Conservation (phyloP, 2,888 invertebrate species). For the Patella ulyssiponensis region DNA sequence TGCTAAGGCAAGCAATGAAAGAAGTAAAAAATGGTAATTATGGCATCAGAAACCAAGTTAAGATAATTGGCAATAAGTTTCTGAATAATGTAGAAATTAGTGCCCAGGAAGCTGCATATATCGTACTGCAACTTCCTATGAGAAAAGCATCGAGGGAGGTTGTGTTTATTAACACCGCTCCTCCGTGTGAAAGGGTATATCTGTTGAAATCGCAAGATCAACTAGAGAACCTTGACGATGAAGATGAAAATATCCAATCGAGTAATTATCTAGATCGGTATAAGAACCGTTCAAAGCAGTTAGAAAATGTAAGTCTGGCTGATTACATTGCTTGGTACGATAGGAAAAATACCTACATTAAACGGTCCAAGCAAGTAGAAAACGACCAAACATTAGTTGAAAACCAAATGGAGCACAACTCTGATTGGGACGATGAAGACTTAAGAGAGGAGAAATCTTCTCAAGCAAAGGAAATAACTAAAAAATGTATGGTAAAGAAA, state of each 20-base stretch:
- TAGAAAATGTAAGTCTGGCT: constrained; percentile 34
- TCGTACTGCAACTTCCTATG: too few relatives aligned
- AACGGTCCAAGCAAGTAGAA: neutral
- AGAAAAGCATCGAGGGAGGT: constrained; percentile 32
- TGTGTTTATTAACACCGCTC: constrained; percentile 46
- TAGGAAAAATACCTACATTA: neutral
- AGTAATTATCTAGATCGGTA: constrained; percentile 37
- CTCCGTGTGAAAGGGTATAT: too few relatives aligned
- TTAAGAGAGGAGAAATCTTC: constrained; percentile 18
- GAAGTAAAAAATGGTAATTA: constrained; percentile 36
- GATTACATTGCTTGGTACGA: constrained; percentile 37
- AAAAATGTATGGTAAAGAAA: constrained; percentile 17
- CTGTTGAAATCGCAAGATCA: too few relatives aligned
- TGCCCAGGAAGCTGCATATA: constrained; percentile 56
- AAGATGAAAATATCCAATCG: constrained; percentile 33
- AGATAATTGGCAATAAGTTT: too few relatives aligned
- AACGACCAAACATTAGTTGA: too few relatives aligned
- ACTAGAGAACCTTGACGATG: too few relatives aligned
- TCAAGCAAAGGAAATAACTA: constrained; percentile 27
- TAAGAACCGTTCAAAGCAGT: constrained; percentile 30
- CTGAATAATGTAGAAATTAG: constrained; percentile 41
- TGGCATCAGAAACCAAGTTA: constrained; percentile 34
- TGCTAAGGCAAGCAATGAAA: constrained; percentile 36
- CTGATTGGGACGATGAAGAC: constrained; percentile 25
- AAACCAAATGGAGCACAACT: too few relatives aligned